Base-by-base conservation (phyloP, 2,888 invertebrate genomes). In the Linnaemya vulpina region DNA sequence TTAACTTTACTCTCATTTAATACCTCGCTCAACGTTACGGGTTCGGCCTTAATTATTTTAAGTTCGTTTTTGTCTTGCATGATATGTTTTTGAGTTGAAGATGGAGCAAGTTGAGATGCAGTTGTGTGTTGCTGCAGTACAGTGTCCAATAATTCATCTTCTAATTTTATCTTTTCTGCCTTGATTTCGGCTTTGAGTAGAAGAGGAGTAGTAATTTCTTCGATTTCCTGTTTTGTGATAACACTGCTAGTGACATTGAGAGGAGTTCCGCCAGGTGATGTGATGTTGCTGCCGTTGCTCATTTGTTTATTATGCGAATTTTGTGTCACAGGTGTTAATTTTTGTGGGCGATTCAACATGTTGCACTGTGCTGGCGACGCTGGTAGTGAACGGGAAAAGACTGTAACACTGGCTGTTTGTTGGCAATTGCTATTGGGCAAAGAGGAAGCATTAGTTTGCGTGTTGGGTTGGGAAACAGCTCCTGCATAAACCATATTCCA, bases 401-500 rank as follows among this genome's bases (percentile, higher is more conserved):
- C 55, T 70, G 83, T 65, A 62, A 67, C 3, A 5, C 11, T n/a
- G 40, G 70, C 10, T 40, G 49, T 9, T 49, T 63, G 53, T 10
- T 81, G 68, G 53, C 75, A 22, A 30, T 58, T 73, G 76, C 68
- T 55, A 68, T 76, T 76, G 11, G 46, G n/a, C 2, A 51, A 40
- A 68, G 71, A 11, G 1, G 49, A 15, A 3, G 35, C 8, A 70
- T 68, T 84, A 30, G 51, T 77, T 1, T 5, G n/a, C 4, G 68
- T 8, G 11, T 30, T 76, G 38, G 81, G 17, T 20, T 80, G 84
- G 0, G 58, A 46, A 15, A 88, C 88, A 22, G 88, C 88, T 35
- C 89, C 90, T 0, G 92, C 90, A 86, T 92, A 92, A 15, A 92
- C 91, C 91, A 92, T 91, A 87, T 95, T 94, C 22, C 95, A 92